These are phyloP conservation scores for Tadarida brasiliensis DNA, from an alignment of 2,797 vertebrate species.

Conservation along the genomic window DNA sequence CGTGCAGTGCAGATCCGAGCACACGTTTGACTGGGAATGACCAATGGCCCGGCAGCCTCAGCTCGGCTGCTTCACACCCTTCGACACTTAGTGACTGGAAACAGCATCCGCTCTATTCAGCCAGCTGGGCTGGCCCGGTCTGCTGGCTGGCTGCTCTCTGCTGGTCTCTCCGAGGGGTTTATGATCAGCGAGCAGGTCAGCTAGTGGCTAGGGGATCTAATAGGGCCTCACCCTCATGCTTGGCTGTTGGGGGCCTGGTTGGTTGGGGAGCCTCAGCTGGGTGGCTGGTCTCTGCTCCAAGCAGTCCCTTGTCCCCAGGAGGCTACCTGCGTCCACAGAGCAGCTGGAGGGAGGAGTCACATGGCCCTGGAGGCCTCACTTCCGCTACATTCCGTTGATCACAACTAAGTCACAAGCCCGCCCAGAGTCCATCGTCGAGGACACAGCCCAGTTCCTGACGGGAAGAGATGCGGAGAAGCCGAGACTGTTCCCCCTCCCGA, in stretches of 20 bases:
- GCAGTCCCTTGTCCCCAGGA: accelerated
- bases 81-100: background rate
- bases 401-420: background rate
- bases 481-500: accelerated
- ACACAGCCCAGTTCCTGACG: accelerated
- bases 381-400: background rate
- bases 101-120: accelerated
- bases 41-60: accelerated
- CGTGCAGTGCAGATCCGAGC: accelerated
- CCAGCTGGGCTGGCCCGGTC: background rate
- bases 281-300: background rate
- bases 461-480: background rate
- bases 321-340: background rate
- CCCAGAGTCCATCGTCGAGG: background rate
- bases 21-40: accelerated
- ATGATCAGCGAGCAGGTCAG: background rate
- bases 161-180: accelerated
- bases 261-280: accelerated
- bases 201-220: too few species aligned
- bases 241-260: background rate
- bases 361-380: background rate
- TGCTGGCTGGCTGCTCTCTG: background rate
- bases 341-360: background rate
- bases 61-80: background rate
- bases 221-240: background rate